A percentile compares a stretch with the other conserved stretches of the same genome.
These are phyloP conservation scores for Rafetus swinhoei DNA, from an alignment of 2,113 vertebrate species.

Conservation along the genomic window DNA sequence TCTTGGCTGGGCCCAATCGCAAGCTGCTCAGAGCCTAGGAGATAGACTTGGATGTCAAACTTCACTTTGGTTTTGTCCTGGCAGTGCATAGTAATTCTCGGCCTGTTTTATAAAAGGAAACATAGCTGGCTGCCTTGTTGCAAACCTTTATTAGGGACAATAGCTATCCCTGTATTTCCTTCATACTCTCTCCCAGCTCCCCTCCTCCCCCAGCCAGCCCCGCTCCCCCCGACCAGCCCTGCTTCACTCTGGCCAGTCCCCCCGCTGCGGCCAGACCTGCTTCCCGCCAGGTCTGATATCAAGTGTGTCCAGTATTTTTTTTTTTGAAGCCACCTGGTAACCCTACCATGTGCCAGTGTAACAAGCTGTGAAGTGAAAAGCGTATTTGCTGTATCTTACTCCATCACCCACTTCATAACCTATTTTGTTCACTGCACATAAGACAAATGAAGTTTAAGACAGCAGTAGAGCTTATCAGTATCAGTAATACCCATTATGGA, in stretches of 20 bases:
- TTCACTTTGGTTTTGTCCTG: rapidly evolving
- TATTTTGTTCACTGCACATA: neutral
- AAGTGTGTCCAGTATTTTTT: too few relatives aligned
- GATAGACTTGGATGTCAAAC: rapidly evolving
- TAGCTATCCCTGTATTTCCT: neutral
- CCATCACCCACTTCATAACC: neutral
- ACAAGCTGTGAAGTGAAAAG: too few relatives aligned
- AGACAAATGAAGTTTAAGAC: neutral
- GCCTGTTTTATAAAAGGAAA: neutral
- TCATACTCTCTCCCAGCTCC: neutral
- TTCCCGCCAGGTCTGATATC: too few relatives aligned
- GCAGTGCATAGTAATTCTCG: neutral
- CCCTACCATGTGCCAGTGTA: too few relatives aligned
- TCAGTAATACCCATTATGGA: neutral
- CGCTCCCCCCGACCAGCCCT: too few relatives aligned
- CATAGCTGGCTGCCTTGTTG: neutral
- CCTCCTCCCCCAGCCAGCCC: too few relatives aligned
- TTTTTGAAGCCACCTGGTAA: too few relatives aligned
- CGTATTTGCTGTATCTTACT: neutral
- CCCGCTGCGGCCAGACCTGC: too few relatives aligned
- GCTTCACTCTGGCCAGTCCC: too few relatives aligned
- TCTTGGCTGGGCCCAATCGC: rapidly evolving
- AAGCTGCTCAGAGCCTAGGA: neutral
- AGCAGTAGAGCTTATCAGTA: neutral
- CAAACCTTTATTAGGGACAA: rapidly evolving